phyloP scores from a whole-genome alignment of 2,888 invertebrate species.

The Cerastis leucographa region DNA sequence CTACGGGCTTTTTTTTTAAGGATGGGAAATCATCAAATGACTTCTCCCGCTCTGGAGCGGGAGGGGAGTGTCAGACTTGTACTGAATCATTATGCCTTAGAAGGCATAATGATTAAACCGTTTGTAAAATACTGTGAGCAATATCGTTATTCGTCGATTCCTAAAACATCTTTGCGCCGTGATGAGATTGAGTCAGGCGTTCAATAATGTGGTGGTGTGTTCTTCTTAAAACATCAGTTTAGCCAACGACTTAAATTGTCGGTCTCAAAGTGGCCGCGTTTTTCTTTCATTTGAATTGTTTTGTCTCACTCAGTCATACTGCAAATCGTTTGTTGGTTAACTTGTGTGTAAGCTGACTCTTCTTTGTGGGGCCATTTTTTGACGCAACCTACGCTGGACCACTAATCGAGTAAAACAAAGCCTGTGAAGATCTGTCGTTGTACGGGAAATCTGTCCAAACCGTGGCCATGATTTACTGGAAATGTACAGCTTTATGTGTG shows the following conservation, averaged over 20 bases:
- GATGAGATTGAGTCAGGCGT: neutral
- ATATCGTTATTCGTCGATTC: neutral
- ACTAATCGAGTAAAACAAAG: too few relatives aligned
- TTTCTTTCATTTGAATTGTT: neutral
- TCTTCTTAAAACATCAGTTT: neutral
- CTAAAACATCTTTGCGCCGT: too few relatives aligned
- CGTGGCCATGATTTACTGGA: too few relatives aligned
- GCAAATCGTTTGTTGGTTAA: neutral
- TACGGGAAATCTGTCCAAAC: too few relatives aligned
- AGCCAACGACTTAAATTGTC: neutral
- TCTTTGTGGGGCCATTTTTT: neutral
- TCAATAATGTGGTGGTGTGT: neutral
- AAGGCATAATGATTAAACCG: neutral
- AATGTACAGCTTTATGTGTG: too few relatives aligned
- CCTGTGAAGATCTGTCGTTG: too few relatives aligned
- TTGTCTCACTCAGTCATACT: neutral
- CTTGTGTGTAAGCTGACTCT: neutral
- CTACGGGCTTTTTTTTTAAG: too few relatives aligned
- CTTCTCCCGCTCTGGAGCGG: too few relatives aligned
- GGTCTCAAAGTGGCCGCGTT: neutral
- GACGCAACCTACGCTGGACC: neutral
- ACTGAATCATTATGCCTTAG: too few relatives aligned
- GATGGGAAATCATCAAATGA: too few relatives aligned
- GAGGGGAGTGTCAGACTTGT: too few relatives aligned
- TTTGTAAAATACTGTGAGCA: neutral